Base-by-base conservation (phyloP, 1,140 invertebrate species). In the Carcinoscorpius rotundicauda region DNA sequence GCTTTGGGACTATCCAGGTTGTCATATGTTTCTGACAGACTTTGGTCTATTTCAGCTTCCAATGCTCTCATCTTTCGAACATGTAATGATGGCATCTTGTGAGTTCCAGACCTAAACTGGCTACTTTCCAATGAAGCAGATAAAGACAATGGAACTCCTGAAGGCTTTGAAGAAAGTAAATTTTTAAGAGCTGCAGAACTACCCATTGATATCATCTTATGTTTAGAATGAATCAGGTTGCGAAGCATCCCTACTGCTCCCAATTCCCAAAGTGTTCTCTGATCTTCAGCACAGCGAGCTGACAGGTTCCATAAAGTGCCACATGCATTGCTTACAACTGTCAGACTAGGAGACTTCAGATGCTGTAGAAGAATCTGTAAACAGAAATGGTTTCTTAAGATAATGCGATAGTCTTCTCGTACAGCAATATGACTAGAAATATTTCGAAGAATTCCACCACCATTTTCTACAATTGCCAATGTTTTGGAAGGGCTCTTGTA, bases 171-270 rank as follows among this genome's bases (percentile, higher is more conserved):
- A 72, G 87, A 58, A 0, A 97, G 76, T 6, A 97, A 78, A 79
- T 98, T 97, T 77, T 96, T 95, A 53, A 97, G 76, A 3, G 94
- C 92, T 5, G 92, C 93, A 69, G 89, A 88, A 11, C 93, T 93
- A 48, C 93, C 94, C 85, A 94, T 93, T 0, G 93, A 91, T 67
- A 98, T 97, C 90, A 96, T 94, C 77, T 93, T 92, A 76, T 98
- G 94, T 73, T 95, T 93, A 0, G 93, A 97, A 76, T 97, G 89
- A 55, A 94, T 90, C 1, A 98, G 79, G 74, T 90, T 94, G 11
- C 89, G 82, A 9, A 98, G 75, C 92, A 97, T 96, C 3, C 87
- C 86, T 3, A 97, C 89, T 0, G 93, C 94, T 0, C 92, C 93
- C 72, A 97, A 84, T 71, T 96, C 89, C 85, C 91, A 92, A 51